Base-by-base conservation (phyloP, 2,888 invertebrate species). In the Drosophila phalerata region DNA sequence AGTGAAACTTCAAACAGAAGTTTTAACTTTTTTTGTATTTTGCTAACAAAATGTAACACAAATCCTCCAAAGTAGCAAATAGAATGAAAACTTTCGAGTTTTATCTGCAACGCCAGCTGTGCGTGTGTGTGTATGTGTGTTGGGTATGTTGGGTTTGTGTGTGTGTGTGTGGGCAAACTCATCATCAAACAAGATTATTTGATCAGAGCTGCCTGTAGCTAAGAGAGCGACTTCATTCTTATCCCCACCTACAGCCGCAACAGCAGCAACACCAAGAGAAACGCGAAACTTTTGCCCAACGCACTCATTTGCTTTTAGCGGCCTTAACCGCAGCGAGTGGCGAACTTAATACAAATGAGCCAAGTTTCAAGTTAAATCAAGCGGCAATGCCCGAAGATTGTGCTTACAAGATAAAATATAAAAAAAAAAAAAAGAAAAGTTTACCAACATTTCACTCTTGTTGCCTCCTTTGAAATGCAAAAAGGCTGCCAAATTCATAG, bases 101-200 rank as follows among this genome's bases (percentile, higher is more conserved):
- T 77, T 86, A 73, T 83, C 86, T 72, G 75, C 68, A 75, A 51
- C 61, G 43, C 64, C 79, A 74, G 79, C 66, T 74, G 79, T 61
- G 52, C 47, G 52, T 51, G 48, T 63, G 47, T 65, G 48, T 48
- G 47, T 47, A 49, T 63, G 47, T 63, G 47, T 48, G 47, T 47
- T 43, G 60, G 48, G 51, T 51, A 43, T 63, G 43, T 60, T 60
- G 47, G 53, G 64, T 73, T 64, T 80, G 58, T 73, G 37, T 57
- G 43, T 47, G 53, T 65, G 61, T 72, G 37, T 71, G 77, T 69
- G 70, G 79, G 71, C 40, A 85, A 85, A 88, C 87, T 85, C 87
- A 89, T 85, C 85, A 81, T 85, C 85, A 87, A 85, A 85, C 85
- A 80, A 89, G 89, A 85, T 85, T 89, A 85, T 89, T 85, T 89